A percentile compares a stretch with the other conserved stretches of the same genome.
Evolutionary conservation across 2,888 invertebrate species (phyloP).

Genomic region (Creontiades dilutus): DNA sequence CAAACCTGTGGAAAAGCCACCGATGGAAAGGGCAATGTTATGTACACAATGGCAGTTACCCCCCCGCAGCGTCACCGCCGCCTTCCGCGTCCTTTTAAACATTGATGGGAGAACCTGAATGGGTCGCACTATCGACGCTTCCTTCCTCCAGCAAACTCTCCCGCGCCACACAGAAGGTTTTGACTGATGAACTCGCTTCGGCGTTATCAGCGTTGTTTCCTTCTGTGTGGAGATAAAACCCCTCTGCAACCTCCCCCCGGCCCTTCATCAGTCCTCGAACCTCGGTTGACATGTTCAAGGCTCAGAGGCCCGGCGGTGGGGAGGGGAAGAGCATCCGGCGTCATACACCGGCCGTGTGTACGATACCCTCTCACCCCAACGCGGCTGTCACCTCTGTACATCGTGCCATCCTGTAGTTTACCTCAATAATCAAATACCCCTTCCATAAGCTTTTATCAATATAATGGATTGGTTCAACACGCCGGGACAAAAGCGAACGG

Average conservation of each 20-base stretch:
- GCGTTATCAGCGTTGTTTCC: conserved; percentile 42
- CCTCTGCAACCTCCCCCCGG: background rate
- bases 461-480: conserved; percentile 3
- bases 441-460: background rate
- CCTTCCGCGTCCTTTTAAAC: conserved; percentile 22
- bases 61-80: background rate
- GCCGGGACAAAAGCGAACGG: background rate
- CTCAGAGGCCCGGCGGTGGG: background rate
- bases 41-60: conserved; percentile 27
- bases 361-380: conserved; percentile 5
- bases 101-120: conserved; percentile 34
- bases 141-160: conserved; percentile 36
- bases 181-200: conserved; percentile 36
- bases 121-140: conserved; percentile 34
- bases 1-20: conserved; percentile 7
- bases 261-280: conserved; percentile 17
- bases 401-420: background rate
- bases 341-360: conserved; percentile 1
- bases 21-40: conserved; percentile 18
- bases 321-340: background rate
- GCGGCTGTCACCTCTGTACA: background rate
- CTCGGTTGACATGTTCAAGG: conserved; percentile 37
- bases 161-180: conserved; percentile 29
- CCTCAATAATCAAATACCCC: conserved; percentile 24
- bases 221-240: conserved; percentile 32